A percentile compares a stretch with the other conserved stretches of the same genome.
Conservation (phyloP, 2,113 vertebrate genomes). For the Semicossyphus pulcher region DNA sequence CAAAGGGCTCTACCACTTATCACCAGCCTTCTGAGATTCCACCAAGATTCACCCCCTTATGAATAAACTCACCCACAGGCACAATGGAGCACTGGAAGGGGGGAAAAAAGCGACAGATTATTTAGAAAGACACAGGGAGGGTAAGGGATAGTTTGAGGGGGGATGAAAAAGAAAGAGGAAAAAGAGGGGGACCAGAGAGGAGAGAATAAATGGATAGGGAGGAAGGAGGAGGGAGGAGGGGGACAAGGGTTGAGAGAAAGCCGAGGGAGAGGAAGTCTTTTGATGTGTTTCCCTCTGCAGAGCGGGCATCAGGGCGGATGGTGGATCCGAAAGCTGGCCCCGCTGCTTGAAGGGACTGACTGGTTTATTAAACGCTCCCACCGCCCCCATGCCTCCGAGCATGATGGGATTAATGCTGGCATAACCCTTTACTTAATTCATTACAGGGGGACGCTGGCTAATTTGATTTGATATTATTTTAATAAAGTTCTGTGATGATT, state of each 20-base stretch:
- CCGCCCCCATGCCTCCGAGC: constrained; percentile 96
- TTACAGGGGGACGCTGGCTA: constrained; percentile 98
- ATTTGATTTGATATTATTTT: constrained; percentile 99
- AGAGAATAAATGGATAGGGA: constrained; percentile 51
- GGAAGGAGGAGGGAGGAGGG: constrained; percentile 40
- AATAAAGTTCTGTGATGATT: constrained; percentile 99
- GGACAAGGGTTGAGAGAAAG: constrained; percentile 49
- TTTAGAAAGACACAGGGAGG: constrained; percentile 87
- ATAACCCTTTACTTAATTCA: constrained; percentile 99
- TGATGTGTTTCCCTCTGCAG: constrained; percentile 92
- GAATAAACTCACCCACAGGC: constrained; percentile 93
- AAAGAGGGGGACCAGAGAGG: constrained; percentile 42
- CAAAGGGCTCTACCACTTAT: constrained; percentile 95
- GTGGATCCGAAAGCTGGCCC: constrained; percentile 66
- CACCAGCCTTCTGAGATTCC: constrained; percentile 96
- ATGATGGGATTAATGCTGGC: constrained; percentile 99
- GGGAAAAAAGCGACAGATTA: constrained; percentile 90
- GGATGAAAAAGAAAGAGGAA: constrained; percentile 35
- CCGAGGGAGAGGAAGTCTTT: constrained; percentile 87
- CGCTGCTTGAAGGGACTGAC: constrained; percentile 83
- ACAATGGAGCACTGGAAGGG: constrained; percentile 52
- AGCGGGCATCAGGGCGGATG: constrained; percentile 73
- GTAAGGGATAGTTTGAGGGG: constrained; percentile 60
- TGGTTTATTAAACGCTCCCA: constrained; percentile 99
- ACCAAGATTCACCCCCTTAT: constrained; percentile 92